These are phyloP conservation scores for Pipra filicauda DNA, from an alignment of 2,113 vertebrate species.

Conservation along the genomic window DNA sequence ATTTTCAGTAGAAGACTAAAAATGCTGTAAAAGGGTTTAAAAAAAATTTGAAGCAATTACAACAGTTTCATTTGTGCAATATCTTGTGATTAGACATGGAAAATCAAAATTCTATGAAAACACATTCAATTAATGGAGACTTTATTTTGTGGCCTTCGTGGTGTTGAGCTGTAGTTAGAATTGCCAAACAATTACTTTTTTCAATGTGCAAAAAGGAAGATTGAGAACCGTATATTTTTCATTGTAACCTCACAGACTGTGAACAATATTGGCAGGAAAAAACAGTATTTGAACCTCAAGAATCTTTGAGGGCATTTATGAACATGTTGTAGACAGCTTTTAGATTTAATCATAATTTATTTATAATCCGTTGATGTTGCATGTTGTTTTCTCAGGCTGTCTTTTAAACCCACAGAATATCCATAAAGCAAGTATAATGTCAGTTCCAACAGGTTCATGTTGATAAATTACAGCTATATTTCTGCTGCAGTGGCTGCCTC, in stretches of 20 bases:
- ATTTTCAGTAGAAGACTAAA: neutral
- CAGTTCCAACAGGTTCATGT: neutral
- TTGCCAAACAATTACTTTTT: neutral
- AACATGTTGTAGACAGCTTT: neutral
- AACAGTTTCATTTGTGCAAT: neutral
- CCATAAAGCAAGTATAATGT: neutral
- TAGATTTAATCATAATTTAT: neutral
- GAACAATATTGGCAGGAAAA: neutral
- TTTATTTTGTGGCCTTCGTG: neutral
- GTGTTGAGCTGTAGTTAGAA: neutral
- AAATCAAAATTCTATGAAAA: neutral
- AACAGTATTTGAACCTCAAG: neutral
- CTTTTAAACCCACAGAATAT: neutral
- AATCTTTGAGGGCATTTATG: neutral
- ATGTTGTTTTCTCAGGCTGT: neutral
- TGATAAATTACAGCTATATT: neutral
- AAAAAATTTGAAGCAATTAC: neutral
- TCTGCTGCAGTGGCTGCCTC: neutral
- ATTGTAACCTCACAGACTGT: neutral
- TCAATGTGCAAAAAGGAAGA: neutral
- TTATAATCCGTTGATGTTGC: neutral
- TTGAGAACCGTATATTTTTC: neutral
- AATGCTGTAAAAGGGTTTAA: neutral
- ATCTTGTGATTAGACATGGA: neutral
- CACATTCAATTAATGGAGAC: neutral